phyloP scores from a whole-genome alignment of 2,113 vertebrate species.

The Connochaetes taurinus region DNA sequence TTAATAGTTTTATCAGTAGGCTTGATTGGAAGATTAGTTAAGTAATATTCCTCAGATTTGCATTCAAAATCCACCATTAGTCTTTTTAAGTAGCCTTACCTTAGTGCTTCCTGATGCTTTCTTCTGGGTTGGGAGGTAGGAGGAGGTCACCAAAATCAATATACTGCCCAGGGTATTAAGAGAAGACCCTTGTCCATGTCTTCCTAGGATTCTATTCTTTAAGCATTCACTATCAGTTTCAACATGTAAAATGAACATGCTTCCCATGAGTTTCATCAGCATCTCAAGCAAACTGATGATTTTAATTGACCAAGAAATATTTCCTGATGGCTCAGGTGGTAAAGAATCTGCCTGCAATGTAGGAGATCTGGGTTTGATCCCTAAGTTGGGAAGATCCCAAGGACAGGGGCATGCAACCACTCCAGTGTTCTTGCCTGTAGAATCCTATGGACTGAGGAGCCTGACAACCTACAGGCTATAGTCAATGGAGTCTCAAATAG shows the following conservation, averaged over 20 bases:
- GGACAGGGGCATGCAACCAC: background rate
- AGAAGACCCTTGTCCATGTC: background rate
- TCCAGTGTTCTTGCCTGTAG: background rate
- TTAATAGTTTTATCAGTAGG: background rate
- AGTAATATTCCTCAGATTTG: background rate
- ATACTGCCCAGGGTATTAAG: background rate
- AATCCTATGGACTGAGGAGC: background rate
- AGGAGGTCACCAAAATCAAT: background rate
- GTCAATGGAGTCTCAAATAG: background rate
- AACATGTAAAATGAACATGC: background rate
- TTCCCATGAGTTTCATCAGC: background rate
- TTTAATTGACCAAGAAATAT: background rate
- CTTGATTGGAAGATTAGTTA: background rate
- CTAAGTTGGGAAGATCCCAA: background rate
- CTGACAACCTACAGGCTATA: background rate
- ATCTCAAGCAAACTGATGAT: background rate
- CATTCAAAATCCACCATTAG: background rate
- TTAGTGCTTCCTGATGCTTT: background rate
- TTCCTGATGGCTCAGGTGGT: background rate
- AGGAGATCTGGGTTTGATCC: background rate
- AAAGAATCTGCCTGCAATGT: background rate
- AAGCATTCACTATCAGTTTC: background rate
- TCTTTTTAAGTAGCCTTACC: background rate
- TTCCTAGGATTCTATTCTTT: background rate
- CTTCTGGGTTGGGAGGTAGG: accelerated